phyloP scores from a whole-genome alignment of 1,140 invertebrate species.

The Condylostylus longicornis region DNA sequence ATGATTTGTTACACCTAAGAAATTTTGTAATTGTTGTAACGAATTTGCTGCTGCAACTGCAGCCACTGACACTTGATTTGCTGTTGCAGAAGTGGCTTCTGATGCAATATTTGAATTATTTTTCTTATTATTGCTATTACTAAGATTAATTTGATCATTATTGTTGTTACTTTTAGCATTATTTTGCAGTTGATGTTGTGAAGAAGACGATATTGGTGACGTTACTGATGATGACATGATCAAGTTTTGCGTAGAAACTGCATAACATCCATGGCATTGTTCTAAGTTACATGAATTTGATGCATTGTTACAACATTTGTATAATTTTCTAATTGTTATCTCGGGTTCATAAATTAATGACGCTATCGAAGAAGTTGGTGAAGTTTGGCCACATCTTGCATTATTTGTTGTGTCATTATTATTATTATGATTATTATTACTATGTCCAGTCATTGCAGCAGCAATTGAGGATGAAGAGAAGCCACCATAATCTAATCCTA shows the following conservation, averaged over 20 bases:
- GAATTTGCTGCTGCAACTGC: too few relatives aligned
- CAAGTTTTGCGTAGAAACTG: background rate
- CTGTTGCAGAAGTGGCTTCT: background rate
- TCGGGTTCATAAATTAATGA: slow-evolving; percentile 22
- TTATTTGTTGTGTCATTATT: slow-evolving; percentile 1
- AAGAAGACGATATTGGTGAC: background rate
- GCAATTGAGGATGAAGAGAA: background rate
- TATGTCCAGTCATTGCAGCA: slow-evolving; percentile 1
- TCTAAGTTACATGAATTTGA: background rate
- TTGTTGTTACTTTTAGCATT: slow-evolving; percentile 1
- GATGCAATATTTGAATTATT: background rate
- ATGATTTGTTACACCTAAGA: too few relatives aligned
- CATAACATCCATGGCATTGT: background rate
- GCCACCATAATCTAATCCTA: slow-evolving; percentile 1
- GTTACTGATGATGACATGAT: background rate
- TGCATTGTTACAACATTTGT: slow-evolving; percentile 19
- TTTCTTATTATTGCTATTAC: background rate
- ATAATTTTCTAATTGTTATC: slow-evolving; percentile 27
- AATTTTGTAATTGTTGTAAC: too few relatives aligned
- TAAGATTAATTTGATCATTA: background rate
- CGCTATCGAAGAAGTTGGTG: slow-evolving; percentile 10
- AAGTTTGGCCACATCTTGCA: slow-evolving; percentile 7
- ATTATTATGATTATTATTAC: slow-evolving; percentile 3
- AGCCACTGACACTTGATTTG: background rate
- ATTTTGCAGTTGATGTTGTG: background rate